Evolutionary conservation across 2,888 invertebrate species (phyloP), one percentile per base, ranked within the genome.

Genomic region (Melipona bicolor): DNA sequence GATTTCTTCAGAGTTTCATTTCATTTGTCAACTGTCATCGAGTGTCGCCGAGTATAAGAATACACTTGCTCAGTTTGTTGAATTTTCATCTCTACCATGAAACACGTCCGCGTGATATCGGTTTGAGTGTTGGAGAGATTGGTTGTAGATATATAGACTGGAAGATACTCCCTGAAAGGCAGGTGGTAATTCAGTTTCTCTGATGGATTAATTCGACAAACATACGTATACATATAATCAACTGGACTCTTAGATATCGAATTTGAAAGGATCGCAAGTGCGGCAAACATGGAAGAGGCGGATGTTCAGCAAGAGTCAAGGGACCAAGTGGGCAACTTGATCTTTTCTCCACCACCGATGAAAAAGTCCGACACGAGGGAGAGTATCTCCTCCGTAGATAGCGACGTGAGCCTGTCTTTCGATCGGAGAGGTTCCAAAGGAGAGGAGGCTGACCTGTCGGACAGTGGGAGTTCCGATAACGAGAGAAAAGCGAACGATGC

Each of bases 391-490:
- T 96, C 96, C 21, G 95, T 96, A 79, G 96, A 96, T 92, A 96
- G 96, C 89, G 96, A 96, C 87, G 95, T 96, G 6, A 96, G 96
- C 64, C 91, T 96, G 54, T 95, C 96, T 2, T 96, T 95, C 90
- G 96, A 96, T 87, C 91, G 94, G 49, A 92, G 94, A 54, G 92
- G 94, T 64, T 94, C 95, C 52, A 95, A 95, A 93, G 96, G 96
- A 91, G 96, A 97, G 90, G 96, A 96, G 92, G 96, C 95, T 2
- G 97, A 97, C 93, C 94, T 96, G 43, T 97, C 97, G 67, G 97
- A 97, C 94, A 95, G 96, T 89, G 96, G 96, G 93, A 97, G 97
- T 93, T 97, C 97, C 77, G 96, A 96, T 84, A 96, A 96, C 92
- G 97, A 97, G 59, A 94, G 96, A 52, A 90, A 91, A 73, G 71